Base-by-base conservation (phyloP, 2,888 invertebrate species). In the Drosophila birchii region DNA sequence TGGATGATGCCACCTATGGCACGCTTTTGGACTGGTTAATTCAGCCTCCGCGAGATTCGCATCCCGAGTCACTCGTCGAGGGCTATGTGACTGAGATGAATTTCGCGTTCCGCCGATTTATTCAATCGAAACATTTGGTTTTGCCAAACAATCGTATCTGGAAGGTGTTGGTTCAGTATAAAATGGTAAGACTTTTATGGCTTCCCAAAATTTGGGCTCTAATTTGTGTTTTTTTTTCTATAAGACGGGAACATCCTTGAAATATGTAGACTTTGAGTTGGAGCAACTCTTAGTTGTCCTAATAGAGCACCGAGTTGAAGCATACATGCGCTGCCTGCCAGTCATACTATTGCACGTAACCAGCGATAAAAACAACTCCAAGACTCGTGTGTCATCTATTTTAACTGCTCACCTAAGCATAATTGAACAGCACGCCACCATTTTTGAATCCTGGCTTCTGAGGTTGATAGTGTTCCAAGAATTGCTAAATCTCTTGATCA, bases 61-160 rank as follows among this genome's bases (percentile, higher is more conserved):
- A 45, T 7, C 16, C 51, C n/a, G 51, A 62, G 8, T n/a, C 45
- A 0, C 36, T 76, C 5, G 5, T 32, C 6, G 38, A 57, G 7
- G 39, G 4, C 3, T 63, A 70, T 55, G n/a, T 78, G 0, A 14
- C 32, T 20, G 73, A 84, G 14, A 86, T 86, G 79, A 56, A 81
- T 34, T 14, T 43, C 2, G n/a, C 29, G 0, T 78, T 88, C 20
- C 80, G 80, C 5, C 47, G 45, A 12, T 32, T 88, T 0, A 60
- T 77, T 6, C 47, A 32, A 3, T 41, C 43, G n/a, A 26, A 55
- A 26, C 0, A 36, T 1, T 53, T 69, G 9, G 7, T 18, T 0
- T 49, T 83, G 44, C 81, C 76, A 14, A 86, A 38, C 20, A 69
- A 81, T 55, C 74, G 79, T 7, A 53, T 86, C 26, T 83, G 87